phyloP scores from a whole-genome alignment of 2,888 invertebrate species.

The Lithophane semibrunnea region DNA sequence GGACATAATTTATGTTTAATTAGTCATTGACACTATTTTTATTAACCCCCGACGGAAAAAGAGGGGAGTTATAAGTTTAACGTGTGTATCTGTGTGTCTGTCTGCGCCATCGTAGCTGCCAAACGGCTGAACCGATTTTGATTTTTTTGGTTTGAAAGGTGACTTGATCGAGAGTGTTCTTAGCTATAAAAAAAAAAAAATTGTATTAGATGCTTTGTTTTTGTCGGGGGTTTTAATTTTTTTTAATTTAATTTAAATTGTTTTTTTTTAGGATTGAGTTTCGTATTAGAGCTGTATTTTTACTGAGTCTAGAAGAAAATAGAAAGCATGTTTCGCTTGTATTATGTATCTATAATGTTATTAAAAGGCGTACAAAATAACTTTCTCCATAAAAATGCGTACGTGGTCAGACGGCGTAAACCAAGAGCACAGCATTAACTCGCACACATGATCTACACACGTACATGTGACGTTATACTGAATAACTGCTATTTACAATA shows the following conservation, averaged over 20 bases:
- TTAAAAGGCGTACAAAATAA: background rate
- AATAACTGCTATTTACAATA: conserved; percentile 10
- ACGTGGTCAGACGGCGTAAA: conserved; percentile 35
- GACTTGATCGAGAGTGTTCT: too few relatives aligned
- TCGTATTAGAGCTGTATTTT: background rate
- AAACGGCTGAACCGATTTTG: too few relatives aligned
- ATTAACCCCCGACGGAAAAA: background rate
- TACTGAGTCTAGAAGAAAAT: background rate
- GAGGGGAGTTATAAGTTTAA: too few relatives aligned
- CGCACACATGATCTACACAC: conserved; percentile 43
- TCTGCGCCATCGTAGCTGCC: too few relatives aligned
- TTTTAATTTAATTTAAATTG: too few relatives aligned
- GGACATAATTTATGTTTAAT: background rate
- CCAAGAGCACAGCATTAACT: conserved; percentile 14
- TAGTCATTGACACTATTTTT: background rate
- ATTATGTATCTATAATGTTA: background rate
- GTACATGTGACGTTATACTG: conserved; percentile 58
- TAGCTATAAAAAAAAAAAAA: too few relatives aligned
- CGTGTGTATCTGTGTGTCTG: too few relatives aligned
- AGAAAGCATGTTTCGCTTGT: background rate
- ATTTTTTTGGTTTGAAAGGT: too few relatives aligned
- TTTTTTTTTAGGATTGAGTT: background rate
- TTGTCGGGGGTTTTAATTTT: too few relatives aligned
- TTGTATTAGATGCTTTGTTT: too few relatives aligned
- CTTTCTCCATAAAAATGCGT: conserved; percentile 16